Evolutionary conservation across 2,888 invertebrate species (phyloP).

Genomic region (Tenodera sinensis): DNA sequence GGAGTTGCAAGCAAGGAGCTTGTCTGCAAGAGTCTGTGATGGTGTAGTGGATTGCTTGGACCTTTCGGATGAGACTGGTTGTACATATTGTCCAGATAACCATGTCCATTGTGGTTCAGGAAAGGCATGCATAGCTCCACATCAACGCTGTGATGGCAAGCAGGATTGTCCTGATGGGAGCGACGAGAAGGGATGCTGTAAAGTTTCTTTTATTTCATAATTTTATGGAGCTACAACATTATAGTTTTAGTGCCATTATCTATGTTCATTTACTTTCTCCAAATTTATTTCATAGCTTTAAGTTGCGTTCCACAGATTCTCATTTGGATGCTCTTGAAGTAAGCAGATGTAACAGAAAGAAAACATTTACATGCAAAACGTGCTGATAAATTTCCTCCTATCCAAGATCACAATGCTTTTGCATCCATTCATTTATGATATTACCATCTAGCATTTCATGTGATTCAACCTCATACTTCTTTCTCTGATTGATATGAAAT

Average conservation of each 20-base stretch:
- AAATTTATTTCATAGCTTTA: background rate
- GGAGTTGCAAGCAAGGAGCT: slow-evolving; percentile 67
- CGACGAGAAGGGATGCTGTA: slow-evolving; percentile 82
- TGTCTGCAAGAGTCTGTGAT: slow-evolving; percentile 78
- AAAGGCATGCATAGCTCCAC: slow-evolving; percentile 66
- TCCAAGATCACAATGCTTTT: too few species aligned
- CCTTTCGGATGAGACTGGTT: slow-evolving; percentile 68
- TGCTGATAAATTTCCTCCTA: too few species aligned
- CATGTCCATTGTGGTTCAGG: slow-evolving; percentile 72
- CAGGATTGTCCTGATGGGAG: slow-evolving; percentile 82
- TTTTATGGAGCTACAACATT: background rate
- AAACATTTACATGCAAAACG: too few species aligned
- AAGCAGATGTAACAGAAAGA: too few species aligned
- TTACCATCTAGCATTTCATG: too few species aligned
- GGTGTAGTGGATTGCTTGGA: slow-evolving; percentile 83
- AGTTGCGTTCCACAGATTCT: too few species aligned
- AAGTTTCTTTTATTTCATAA: slow-evolving; percentile 44
- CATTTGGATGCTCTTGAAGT: too few species aligned
- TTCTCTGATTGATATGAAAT: too few species aligned
- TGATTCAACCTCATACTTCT: too few species aligned
- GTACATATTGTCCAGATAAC: slow-evolving; percentile 71
- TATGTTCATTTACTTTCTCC: background rate
- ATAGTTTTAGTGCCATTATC: too few species aligned
- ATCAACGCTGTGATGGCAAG: slow-evolving; percentile 75
- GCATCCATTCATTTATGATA: too few species aligned